Conservation (phyloP, 2,113 vertebrate genomes). For the Pavo muticus region DNA sequence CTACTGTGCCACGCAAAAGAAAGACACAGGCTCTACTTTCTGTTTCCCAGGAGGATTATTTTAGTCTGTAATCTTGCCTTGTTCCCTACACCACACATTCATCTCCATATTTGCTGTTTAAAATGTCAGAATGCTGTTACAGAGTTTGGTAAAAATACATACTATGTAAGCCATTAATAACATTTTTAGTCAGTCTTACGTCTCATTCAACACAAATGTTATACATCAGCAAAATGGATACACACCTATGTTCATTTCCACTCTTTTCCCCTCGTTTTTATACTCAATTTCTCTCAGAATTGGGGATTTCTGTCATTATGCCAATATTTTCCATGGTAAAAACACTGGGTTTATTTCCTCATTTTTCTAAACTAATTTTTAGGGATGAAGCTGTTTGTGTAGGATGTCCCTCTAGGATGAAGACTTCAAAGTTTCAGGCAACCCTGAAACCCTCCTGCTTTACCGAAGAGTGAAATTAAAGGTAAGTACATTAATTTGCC, state of each 20-base stretch:
- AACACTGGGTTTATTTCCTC: neutral
- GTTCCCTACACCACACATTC: neutral
- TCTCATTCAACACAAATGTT: neutral
- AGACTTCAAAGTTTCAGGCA: neutral
- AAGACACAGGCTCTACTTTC: neutral
- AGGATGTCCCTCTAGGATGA: neutral
- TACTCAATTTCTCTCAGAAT: neutral
- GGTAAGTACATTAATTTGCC: neutral
- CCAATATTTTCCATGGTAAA: constrained; percentile 1
- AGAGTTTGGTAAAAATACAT: neutral
- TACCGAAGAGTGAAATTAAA: neutral
- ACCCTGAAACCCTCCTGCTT: neutral
- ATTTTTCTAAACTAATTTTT: constrained; percentile 20
- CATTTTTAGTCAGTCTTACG: neutral
- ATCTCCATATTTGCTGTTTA: neutral
- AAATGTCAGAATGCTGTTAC: neutral
- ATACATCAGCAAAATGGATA: neutral
- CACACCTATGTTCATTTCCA: neutral
- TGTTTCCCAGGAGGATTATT: neutral
- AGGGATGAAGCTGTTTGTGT: neutral
- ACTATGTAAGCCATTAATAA: too few species aligned
- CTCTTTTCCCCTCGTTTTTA: neutral
- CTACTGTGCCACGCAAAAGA: neutral
- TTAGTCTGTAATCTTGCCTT: neutral
- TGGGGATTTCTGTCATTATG: neutral